A percentile compares a stretch with the other conserved stretches of the same genome.
Evolutionary conservation across 2,113 vertebrate species (phyloP).

Genomic region (Callionymus lyra): DNA sequence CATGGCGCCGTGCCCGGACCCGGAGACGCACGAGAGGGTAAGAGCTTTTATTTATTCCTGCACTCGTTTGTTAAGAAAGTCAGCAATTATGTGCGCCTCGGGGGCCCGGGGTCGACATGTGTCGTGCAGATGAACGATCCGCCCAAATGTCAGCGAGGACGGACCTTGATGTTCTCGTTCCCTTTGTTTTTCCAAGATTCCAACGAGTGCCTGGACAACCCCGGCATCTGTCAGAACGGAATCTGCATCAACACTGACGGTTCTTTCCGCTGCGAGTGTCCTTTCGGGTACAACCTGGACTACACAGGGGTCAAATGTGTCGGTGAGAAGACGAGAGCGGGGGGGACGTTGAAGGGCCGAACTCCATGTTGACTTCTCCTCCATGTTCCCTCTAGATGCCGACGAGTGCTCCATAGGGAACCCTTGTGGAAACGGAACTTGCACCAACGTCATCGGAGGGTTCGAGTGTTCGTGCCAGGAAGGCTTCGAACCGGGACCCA

Average conservation of each 20-base stretch:
- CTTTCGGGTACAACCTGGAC: slow-evolving; percentile 87
- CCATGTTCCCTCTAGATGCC: slow-evolving; percentile 65
- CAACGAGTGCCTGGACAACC: slow-evolving; percentile 83
- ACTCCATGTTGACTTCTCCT: neutral
- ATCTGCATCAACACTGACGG: slow-evolving; percentile 88
- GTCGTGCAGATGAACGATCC: too few relatives aligned
- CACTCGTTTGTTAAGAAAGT: too few relatives aligned
- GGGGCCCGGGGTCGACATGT: too few relatives aligned
- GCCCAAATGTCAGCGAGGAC: too few relatives aligned
- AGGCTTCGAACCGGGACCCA: slow-evolving; percentile 86
- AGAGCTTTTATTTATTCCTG: slow-evolving; percentile 11
- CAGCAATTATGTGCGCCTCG: too few relatives aligned
- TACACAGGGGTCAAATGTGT: slow-evolving; percentile 81
- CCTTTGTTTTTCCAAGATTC: slow-evolving; percentile 63
- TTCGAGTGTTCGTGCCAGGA: slow-evolving; percentile 85
- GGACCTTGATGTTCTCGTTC: too few relatives aligned
- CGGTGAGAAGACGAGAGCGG: slow-evolving; percentile 68
- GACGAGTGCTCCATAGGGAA: slow-evolving; percentile 88
- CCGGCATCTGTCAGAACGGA: slow-evolving; percentile 78
- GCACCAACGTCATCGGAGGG: slow-evolving; percentile 84
- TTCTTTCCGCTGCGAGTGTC: slow-evolving; percentile 91
- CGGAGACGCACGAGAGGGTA: slow-evolving; percentile 76
- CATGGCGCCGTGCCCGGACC: slow-evolving; percentile 76
- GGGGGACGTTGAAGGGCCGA: too few relatives aligned
- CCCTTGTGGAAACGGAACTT: slow-evolving; percentile 88